phyloP scores from a whole-genome alignment of 2,797 vertebrate genomes.

The Oreortyx pictus region DNA sequence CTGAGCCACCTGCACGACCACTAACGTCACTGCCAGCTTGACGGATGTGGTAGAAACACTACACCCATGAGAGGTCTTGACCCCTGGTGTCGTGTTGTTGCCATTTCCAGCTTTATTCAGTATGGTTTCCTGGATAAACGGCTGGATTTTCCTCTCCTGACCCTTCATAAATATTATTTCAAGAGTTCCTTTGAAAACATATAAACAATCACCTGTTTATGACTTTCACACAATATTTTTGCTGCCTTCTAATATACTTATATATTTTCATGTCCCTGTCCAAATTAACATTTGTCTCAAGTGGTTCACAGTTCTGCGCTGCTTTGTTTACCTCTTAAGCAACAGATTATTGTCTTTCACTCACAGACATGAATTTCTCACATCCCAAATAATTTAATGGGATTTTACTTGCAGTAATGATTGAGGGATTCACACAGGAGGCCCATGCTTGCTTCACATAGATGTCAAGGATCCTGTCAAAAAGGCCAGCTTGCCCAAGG shows the following conservation, averaged over 20 bases:
- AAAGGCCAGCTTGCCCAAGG: neutral
- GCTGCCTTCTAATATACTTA: neutral
- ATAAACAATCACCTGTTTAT: slow-evolving; percentile 38
- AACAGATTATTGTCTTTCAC: slow-evolving; percentile 27
- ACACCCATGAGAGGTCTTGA: neutral
- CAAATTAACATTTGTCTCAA: neutral
- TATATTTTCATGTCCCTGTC: neutral
- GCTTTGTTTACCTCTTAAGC: slow-evolving; percentile 13
- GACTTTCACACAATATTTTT: slow-evolving; percentile 9
- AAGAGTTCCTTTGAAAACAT: slow-evolving; percentile 3
- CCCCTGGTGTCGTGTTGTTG: neutral
- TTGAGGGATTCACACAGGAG: neutral
- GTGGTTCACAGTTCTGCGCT: neutral
- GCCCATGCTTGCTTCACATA: neutral
- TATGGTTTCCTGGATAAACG: slow-evolving; percentile 53
- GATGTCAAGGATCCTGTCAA: neutral
- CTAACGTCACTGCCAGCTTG: neutral
- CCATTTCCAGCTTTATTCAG: slow-evolving; percentile 26
- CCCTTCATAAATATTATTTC: slow-evolving; percentile 46
- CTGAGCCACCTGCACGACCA: neutral
- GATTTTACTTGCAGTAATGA: neutral
- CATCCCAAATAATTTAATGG: neutral
- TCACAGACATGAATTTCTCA: slow-evolving; percentile 8
- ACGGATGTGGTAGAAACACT: neutral
- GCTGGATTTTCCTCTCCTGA: slow-evolving; percentile 12